Evolutionary conservation across 2,797 vertebrate genomes (phyloP).

Genomic region (Danio choprae): DNA sequence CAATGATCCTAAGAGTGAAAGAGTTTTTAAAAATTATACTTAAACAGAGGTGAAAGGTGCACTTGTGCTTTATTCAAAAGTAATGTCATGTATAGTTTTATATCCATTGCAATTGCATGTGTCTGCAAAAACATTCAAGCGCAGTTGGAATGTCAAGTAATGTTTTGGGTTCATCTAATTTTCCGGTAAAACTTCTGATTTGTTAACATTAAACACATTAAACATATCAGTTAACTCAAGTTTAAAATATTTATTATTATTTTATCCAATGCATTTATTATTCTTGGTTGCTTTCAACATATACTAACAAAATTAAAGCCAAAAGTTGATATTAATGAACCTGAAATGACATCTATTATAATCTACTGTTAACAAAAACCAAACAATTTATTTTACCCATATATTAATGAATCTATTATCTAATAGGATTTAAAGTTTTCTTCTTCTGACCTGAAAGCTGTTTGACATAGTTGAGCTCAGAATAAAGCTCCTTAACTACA

Average conservation of each 20-base stretch:
- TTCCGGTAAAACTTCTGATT: too few relatives aligned
- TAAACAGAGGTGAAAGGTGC: not conserved
- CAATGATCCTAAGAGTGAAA: constrained; percentile 75
- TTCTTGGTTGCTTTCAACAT: too few relatives aligned
- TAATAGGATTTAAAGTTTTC: too few relatives aligned
- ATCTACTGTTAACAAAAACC: too few relatives aligned
- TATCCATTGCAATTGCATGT: not conserved
- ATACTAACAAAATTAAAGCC: too few relatives aligned
- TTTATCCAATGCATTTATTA: too few relatives aligned
- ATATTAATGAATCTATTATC: too few relatives aligned
- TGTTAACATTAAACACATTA: too few relatives aligned
- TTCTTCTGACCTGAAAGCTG: constrained; percentile 71
- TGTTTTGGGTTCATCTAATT: not conserved
- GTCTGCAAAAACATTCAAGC: not conserved
- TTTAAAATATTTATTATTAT: too few relatives aligned
- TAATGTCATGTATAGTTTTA: not conserved
- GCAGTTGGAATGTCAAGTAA: not conserved
- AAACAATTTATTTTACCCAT: not conserved
- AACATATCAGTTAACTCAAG: too few relatives aligned
- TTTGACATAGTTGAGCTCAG: constrained; percentile 81
- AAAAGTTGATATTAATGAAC: too few relatives aligned
- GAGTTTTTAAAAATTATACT: constrained; percentile 3
- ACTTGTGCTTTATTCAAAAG: not conserved
- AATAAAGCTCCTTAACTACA: constrained; percentile 91
- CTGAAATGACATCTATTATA: too few relatives aligned